phyloP scores from a whole-genome alignment of 2,888 invertebrate genomes.

The Eupithecia abbreviata region DNA sequence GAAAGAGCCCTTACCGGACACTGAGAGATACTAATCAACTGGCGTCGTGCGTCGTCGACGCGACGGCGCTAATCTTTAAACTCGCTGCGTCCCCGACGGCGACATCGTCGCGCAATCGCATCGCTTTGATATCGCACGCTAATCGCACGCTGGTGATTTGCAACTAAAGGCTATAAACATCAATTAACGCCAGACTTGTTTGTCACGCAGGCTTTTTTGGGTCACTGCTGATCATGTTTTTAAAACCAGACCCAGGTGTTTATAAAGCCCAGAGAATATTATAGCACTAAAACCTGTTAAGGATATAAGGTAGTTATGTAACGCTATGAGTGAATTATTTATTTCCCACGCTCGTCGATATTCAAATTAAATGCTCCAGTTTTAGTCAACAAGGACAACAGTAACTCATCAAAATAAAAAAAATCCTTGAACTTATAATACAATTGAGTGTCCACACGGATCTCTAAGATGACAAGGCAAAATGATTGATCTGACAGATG shows the following conservation, averaged over 20 bases:
- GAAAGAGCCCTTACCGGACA: no score
- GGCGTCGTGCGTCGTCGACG: no score
- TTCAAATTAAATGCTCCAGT: constrained; percentile 31
- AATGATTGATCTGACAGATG: constrained; percentile 31
- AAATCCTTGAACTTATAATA: constrained; percentile 55
- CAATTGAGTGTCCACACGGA: constrained; percentile 43
- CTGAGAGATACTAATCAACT: no score
- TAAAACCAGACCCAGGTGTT: not conserved
- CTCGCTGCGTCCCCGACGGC: no score
- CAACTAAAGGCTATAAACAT: not conserved
- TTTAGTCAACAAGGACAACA: constrained; percentile 33
- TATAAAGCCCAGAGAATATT: not conserved
- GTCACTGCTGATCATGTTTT: not conserved
- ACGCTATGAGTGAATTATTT: not conserved
- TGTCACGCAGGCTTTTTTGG: not conserved
- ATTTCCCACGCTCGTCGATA: constrained; percentile 16
- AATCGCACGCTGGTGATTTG: no score
- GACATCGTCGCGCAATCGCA: no score
- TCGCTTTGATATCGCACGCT: no score
- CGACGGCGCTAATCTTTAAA: no score
- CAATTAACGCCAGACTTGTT: not conserved
- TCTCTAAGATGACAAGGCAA: constrained; percentile 39
- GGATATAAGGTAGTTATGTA: not conserved
- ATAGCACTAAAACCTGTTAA: constrained; percentile 7
- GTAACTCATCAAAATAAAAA: constrained; percentile 40